These are phyloP conservation scores for Drosophila lowei DNA, from an alignment of 1,140 invertebrate genomes.

Conservation along the genomic window DNA sequence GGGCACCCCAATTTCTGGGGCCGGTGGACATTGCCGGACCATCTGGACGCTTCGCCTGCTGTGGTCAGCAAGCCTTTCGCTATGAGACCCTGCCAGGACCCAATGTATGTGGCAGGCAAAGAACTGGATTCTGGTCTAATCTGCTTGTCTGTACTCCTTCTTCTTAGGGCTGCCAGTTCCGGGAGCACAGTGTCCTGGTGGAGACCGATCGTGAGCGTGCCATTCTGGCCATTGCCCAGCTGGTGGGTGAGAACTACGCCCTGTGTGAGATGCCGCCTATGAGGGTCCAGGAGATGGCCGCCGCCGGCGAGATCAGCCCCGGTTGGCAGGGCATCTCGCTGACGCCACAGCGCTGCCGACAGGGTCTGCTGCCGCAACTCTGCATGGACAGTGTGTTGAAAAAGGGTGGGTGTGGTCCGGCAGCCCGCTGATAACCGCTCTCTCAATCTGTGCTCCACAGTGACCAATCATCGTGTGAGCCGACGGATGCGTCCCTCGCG, in stretches of 20 bases:
- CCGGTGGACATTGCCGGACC: slow-evolving; percentile 86
- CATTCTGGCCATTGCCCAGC: slow-evolving; percentile 76
- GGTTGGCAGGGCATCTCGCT: slow-evolving; percentile 74
- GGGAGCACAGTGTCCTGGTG: slow-evolving; percentile 79
- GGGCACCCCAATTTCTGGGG: slow-evolving; percentile 89
- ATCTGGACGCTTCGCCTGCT: slow-evolving; percentile 92
- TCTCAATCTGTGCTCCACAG: slow-evolving; percentile 13
- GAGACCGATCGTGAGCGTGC: slow-evolving; percentile 80
- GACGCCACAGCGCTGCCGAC: slow-evolving; percentile 72
- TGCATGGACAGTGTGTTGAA: slow-evolving; percentile 71
- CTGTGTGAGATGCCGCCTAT: slow-evolving; percentile 66
- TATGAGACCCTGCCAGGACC: slow-evolving; percentile 87
- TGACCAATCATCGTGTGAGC: slow-evolving; percentile 65
- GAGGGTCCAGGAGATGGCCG: slow-evolving; percentile 60
- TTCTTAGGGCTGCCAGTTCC: slow-evolving; percentile 77
- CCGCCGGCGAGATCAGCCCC: slow-evolving; percentile 58
- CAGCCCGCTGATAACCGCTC: fast-evolving
- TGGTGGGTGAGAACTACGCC: slow-evolving; percentile 69
- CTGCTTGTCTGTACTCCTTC: not conserved
- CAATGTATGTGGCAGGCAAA: slow-evolving; percentile 54
- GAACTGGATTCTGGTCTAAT: too few relatives aligned
- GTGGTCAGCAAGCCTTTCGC: slow-evolving; percentile 91
- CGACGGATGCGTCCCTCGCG: slow-evolving; percentile 47
- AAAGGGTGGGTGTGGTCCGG: not conserved
- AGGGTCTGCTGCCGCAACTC: slow-evolving; percentile 72